A percentile compares a stretch with the other conserved stretches of the same genome.
Conservation (phyloP, 2,797 vertebrate genomes). For the Vespertilio murinus region DNA sequence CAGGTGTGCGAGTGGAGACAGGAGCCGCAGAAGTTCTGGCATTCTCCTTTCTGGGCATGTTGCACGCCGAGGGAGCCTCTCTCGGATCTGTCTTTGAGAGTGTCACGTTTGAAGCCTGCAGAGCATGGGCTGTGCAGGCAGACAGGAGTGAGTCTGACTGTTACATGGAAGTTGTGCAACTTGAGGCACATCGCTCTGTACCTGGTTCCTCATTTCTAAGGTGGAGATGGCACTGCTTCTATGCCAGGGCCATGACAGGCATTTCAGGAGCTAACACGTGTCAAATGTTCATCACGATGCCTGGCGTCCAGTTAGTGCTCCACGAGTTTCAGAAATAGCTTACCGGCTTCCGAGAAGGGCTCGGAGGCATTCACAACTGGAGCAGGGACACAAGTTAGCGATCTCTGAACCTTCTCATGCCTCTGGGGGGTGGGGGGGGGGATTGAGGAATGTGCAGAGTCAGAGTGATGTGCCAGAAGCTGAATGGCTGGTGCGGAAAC, state of each 20-base stretch:
- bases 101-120: rapidly evolving
- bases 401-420: not conserved
- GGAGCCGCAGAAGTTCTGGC: rapidly evolving
- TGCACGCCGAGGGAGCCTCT: rapidly evolving
- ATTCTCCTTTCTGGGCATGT: rapidly evolving
- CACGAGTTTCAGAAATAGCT: rapidly evolving
- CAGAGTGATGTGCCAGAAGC: not conserved
- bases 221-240: not conserved
- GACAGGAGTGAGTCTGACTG: not conserved
- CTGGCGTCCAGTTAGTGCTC: not conserved
- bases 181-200: not conserved
- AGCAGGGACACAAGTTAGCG: not conserved
- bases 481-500: not conserved
- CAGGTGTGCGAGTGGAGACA: too few species aligned
- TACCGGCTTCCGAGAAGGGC: not conserved
- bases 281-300: not conserved
- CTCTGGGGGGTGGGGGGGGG: not conserved
- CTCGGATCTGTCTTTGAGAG: rapidly evolving
- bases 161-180: not conserved
- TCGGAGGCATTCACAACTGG: rapidly evolving
- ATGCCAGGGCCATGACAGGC: not conserved
- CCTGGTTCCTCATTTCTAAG: not conserved
- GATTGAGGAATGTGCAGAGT: not conserved
- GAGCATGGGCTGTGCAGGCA: not conserved
- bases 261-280: not conserved